Evolutionary conservation across 2,888 invertebrate species (phyloP), one percentile per base, ranked within the genome.

Genomic region (Eumacrocentrus americanus): DNA sequence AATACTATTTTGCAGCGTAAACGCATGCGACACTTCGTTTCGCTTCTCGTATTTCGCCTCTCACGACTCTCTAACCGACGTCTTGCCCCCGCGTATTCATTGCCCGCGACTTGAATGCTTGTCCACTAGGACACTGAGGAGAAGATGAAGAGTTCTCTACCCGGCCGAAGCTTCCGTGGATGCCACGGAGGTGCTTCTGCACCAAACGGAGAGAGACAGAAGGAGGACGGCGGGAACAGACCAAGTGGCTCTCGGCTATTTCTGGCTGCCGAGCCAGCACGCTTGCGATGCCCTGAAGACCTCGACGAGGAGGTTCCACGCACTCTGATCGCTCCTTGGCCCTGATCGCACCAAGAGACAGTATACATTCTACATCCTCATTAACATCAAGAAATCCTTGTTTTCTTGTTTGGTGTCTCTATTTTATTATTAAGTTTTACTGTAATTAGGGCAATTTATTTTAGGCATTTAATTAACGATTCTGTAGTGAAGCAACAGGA

Each of bases 231-330:
- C 65, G 67, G 63, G 69, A 67, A 65, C 70, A 70, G 69, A 69
- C 71, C 72, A 67, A 67, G 58, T 69, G 65, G 73, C 70, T 73
- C 67, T 70, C 64, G 67, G 69, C 70, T 74, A 74, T 74, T 74
- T 74, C 48, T 23, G 53, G 54, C 48, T 23, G 22, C 18, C 42
- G 48, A 60, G 54, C 60, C 48, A 47, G n/a, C 48, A 34, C 18
- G 34, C 12, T 69, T 70, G 68, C 58, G 34, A 50, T 40, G 52
- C 22, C 38, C 52, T 52, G 52, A 40, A 48, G 48, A 34, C 20
- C 22, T 12, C 25, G 11, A 23, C 29, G 29, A 35, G 34, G 29
- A 44, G 16, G 22, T 29, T 54, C 40, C 16, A 23, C 40, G 12
- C 38, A 23, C 5, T 34, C 14, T n/a, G 37, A 9, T 37, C 35